phyloP scores from a whole-genome alignment of 2,113 vertebrate genomes.

The Vireo altiloquus region DNA sequence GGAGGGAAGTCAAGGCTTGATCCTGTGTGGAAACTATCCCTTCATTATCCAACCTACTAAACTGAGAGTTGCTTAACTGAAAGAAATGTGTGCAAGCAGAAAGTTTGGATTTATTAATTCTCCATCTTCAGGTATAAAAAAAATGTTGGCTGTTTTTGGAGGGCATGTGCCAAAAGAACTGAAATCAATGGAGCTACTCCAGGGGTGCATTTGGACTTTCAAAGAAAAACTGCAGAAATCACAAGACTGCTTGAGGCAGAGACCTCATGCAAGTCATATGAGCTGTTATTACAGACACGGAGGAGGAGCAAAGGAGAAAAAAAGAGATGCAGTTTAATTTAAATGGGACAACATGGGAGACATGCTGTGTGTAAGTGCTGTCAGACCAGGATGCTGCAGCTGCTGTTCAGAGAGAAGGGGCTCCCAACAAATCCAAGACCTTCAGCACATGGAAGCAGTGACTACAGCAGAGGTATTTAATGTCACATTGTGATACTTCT shows the following conservation, averaged over 20 bases:
- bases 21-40: neutral
- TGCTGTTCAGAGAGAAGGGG: constrained; percentile 34
- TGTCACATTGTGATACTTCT: neutral
- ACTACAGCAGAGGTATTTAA: constrained; percentile 58
- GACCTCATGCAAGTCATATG: constrained; percentile 77
- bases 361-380: constrained; percentile 52
- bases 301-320: neutral
- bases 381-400: constrained; percentile 48
- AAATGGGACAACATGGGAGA: constrained; percentile 60
- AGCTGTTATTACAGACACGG: constrained; percentile 38
- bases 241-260: constrained; percentile 74
- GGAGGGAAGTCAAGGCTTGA: neutral
- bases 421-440: neutral
- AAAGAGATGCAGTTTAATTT: neutral
- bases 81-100: neutral
- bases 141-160: neutral
- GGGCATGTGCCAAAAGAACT: neutral
- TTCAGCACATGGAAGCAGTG: neutral
- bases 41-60: neutral
- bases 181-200: neutral
- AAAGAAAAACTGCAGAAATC: constrained; percentile 72
- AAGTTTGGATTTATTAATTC: neutral
- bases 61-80: neutral
- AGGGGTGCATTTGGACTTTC: neutral
- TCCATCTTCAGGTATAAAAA: neutral